Evolutionary conservation across 2,797 vertebrate species (phyloP).

Genomic region (Hydrocynus forskahlii): DNA sequence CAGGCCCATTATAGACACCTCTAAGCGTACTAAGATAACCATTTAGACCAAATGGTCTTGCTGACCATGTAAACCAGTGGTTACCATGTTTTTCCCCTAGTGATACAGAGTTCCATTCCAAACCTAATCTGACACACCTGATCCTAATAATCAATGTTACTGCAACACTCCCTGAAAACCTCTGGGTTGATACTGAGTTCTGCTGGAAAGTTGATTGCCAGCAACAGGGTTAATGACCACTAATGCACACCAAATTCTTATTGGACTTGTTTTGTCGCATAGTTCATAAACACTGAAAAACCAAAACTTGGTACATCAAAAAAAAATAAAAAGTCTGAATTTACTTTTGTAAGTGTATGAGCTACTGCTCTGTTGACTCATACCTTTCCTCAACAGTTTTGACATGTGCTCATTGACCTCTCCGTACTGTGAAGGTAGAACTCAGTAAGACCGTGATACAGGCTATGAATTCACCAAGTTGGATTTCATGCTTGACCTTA

Average conservation of each 20-base stretch:
- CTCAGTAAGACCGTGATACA: background rate
- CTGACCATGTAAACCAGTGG: background rate
- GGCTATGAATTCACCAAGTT: background rate
- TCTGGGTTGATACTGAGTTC: no score
- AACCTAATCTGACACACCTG: no score
- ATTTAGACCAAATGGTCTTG: background rate
- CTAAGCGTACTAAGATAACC: background rate
- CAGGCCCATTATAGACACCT: background rate
- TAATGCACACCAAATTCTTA: no score
- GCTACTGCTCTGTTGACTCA: background rate
- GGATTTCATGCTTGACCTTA: conserved; percentile 9
- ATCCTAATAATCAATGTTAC: no score
- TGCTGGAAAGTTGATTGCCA: no score
- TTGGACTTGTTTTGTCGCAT: background rate
- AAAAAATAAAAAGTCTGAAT: background rate
- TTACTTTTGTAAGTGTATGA: background rate
- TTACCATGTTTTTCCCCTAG: no score
- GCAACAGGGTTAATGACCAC: no score
- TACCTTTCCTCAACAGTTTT: background rate
- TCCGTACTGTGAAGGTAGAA: background rate
- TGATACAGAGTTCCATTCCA: no score
- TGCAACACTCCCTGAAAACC: no score
- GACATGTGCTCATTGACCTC: background rate
- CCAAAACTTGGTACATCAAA: no score
- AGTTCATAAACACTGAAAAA: no score